Evolutionary conservation across 2,113 vertebrate genomes (phyloP), one percentile per base, ranked within the genome.

Genomic region (Dinomys branickii): DNA sequence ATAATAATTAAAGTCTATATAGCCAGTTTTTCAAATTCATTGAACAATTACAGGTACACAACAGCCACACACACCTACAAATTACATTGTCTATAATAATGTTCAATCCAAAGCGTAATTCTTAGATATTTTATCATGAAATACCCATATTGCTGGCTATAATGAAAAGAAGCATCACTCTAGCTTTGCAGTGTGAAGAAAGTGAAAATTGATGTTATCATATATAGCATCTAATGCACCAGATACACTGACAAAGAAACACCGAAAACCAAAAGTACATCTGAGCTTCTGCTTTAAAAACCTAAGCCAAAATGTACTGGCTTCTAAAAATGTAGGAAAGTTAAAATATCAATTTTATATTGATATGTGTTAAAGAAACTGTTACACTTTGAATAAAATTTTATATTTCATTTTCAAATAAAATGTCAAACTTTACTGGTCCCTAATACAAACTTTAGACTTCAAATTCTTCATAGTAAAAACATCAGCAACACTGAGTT

Each of bases 251-350:
- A 88, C 20, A 58, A 7, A 71, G 33, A 20, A 56, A 96, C 16
- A 67, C 1, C 30, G 84, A 65, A 6, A 81, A 13, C 8, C 8
- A 91, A 94, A 95, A 94, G 52, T 22, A 44, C 1, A 87, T n/a
- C 50, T 52, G 47, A 54, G 54, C 47, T 10, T 52, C 44, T 35
- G 8, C 44, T 44, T 35, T 10, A 80, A 52, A 50, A 52, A 52
- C 7, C 17, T 52, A 35, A 52, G 28, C 10, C 47, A 80, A 50
- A 80, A 80, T 80, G 30, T 26, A 63, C 65, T 69, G 50, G 16
- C n/a, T 95, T 92, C 65, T 47, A 89, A 95, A 90, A 2, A 91
- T 19, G 30, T 17, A 91, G 26, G 82, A 97, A 77, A 94, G 7
- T 33, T 93, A 90, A 90, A 61, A 90, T 4, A 50, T 56, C 75